phyloP scores from a whole-genome alignment of 2,888 invertebrate genomes.

The Aplocera efformata region DNA sequence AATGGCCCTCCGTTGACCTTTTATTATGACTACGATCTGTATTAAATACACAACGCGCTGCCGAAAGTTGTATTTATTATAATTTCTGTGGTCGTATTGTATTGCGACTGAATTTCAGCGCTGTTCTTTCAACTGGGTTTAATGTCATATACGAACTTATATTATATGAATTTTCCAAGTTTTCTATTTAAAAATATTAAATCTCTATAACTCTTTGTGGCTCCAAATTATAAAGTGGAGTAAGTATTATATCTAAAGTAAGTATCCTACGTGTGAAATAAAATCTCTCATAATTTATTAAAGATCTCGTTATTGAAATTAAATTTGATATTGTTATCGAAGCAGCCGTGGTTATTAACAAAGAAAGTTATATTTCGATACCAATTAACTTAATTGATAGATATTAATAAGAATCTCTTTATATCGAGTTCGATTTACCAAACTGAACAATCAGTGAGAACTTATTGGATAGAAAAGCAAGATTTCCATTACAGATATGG shows the following conservation, averaged over 20 bases:
- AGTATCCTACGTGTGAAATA: too few species aligned
- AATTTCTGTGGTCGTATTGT: too few species aligned
- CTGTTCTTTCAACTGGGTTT: not conserved
- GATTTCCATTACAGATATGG: slow-evolving; percentile 15
- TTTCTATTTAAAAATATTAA: too few species aligned
- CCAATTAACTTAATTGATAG: slow-evolving; percentile 17
- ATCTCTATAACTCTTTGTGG: not conserved
- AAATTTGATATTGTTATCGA: slow-evolving; percentile 10
- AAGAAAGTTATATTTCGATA: slow-evolving; percentile 9
- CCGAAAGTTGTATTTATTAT: too few species aligned
- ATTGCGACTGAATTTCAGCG: too few species aligned
- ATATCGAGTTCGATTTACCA: slow-evolving; percentile 2
- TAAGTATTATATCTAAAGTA: too few species aligned
- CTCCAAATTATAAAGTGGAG: too few species aligned
- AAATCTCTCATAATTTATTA: slow-evolving; percentile 10
- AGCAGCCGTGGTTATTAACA: slow-evolving; percentile 5
- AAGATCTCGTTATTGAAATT: slow-evolving; percentile 9
- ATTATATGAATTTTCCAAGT: too few species aligned
- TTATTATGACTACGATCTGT: slow-evolving; percentile 13
- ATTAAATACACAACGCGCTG: slow-evolving; percentile 7
- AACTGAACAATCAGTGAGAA: slow-evolving; percentile 9
- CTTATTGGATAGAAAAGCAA: slow-evolving; percentile 1
- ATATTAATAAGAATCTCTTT: slow-evolving; percentile 8
- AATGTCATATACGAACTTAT: too few species aligned
- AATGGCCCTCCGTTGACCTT: slow-evolving; percentile 7